Evolutionary conservation across 1,140 invertebrate genomes (phyloP), one percentile per base, ranked within the genome.

Genomic region (Euschistus heros): DNA sequence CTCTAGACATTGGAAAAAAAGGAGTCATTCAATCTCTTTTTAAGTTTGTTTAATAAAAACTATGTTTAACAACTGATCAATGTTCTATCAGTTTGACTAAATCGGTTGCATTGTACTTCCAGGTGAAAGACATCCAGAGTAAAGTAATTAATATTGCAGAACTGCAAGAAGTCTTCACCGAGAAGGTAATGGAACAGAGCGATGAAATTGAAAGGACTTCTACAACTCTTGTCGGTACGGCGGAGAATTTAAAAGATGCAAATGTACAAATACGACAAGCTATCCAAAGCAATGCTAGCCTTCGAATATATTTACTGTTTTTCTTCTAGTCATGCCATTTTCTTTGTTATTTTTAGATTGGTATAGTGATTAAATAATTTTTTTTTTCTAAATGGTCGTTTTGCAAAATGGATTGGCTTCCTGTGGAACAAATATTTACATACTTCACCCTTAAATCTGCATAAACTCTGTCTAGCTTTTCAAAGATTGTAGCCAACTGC

Each of bases 261-360:
- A 99, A 99, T 79, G 93, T 97, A 73, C 94, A 98, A 76, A 94
- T 99, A 62, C 82, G 87, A 69, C 86, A 95, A 79, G 94, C 96
- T 0, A 97, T 98, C 71, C 92, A 96, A 77, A 87, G 94, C 63
- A 97, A 94, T 78, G 96, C 96, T 8, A 91, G 92, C 0, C 82
- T 97, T 24, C 79, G 96, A 71, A 91, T 95, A 0, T 97, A 91
- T 82, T 87, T 97, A 67, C 77, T 99, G 42, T 98, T 98, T 97
- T 97, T 74, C 79, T 98, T 44, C 77, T 98, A 66, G 92, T 98
- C 42, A 90, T 97, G 83, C 94, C 94, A 33, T 96, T 98, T 75
- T 89, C 92, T 2, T 77, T 99, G 50, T 78, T 98, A 18, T 98
- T 98, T 76, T 80, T 98, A 46, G 94, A 98, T 79, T 99, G 96